These are phyloP conservation scores for Volucella inanis DNA, from an alignment of 2,888 invertebrate genomes.

Conservation along the genomic window DNA sequence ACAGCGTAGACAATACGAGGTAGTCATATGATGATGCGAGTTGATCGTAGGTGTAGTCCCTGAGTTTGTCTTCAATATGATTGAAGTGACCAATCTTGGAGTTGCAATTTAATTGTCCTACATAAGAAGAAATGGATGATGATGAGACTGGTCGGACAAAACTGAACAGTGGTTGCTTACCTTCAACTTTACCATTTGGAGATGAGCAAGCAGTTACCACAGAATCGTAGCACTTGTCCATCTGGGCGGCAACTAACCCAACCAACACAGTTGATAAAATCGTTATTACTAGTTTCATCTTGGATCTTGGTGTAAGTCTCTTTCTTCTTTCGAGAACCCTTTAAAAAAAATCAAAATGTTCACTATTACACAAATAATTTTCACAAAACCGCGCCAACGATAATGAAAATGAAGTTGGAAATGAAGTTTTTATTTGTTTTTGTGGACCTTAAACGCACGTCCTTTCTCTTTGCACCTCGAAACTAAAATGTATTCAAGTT, in stretches of 20 bases:
- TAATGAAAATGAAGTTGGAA: neutral
- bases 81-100: slow-evolving; percentile 18
- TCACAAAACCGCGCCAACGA: slow-evolving; percentile 18
- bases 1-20: slow-evolving; percentile 89
- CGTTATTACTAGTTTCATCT: slow-evolving; percentile 56
- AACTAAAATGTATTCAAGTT: slow-evolving; percentile 12
- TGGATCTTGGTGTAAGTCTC: slow-evolving; percentile 46
- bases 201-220: slow-evolving; percentile 2
- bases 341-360: slow-evolving; percentile 21
- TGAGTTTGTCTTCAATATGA: slow-evolving; percentile 78
- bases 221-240: neutral
- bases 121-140: neutral
- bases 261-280: slow-evolving; percentile 40
- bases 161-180: slow-evolving; percentile 9
- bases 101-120: slow-evolving; percentile 21
- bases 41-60: slow-evolving; percentile 85
- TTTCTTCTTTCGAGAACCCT: slow-evolving; percentile 27
- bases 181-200: no score
- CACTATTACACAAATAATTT: slow-evolving; percentile 4
- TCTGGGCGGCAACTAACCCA: slow-evolving; percentile 28
- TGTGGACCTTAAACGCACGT: slow-evolving; percentile 1
- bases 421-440: neutral
- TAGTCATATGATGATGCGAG: slow-evolving; percentile 90
- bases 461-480: slow-evolving; percentile 44
- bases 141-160: neutral